Conservation (phyloP, 2,113 vertebrate species). For the Gallinago undulata region DNA sequence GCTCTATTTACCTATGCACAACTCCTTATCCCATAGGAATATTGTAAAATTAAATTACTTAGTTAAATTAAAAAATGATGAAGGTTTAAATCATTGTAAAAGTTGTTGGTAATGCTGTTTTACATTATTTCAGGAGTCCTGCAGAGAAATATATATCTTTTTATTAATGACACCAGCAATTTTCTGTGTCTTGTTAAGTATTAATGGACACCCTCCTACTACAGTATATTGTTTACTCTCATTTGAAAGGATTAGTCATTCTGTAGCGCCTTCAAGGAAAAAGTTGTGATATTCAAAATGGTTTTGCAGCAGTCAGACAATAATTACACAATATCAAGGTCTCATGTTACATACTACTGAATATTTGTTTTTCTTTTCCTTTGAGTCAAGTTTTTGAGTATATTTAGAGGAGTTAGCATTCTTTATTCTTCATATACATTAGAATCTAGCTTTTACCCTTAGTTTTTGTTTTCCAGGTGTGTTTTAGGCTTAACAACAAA, state of each 20-base stretch:
- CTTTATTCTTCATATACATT: not conserved
- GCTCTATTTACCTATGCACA: not conserved
- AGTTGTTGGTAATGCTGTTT: not conserved
- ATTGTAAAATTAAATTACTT: not conserved
- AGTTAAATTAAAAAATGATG: not conserved
- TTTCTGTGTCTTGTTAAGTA: not conserved
- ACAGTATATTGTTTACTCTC: not conserved
- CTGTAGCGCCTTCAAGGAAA: not conserved
- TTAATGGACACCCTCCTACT: not conserved
- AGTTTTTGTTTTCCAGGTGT: not conserved
- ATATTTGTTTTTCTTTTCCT: not conserved
- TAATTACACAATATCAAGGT: not conserved
- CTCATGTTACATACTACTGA: not conserved
- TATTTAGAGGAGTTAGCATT: not conserved
- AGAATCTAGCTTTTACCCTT: not conserved
- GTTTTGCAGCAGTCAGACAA: not conserved
- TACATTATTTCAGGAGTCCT: not conserved
- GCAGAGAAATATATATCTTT: not conserved
- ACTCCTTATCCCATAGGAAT: not conserved
- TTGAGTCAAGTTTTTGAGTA: not conserved
- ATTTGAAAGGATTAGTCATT: not conserved
- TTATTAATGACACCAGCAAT: not conserved
- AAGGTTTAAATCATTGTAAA: not conserved
- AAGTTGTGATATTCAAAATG: not conserved
- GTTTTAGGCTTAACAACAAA: not conserved